These are phyloP conservation scores for Nematolebias whitei DNA, from an alignment of 2,113 vertebrate genomes.

Conservation along the genomic window DNA sequence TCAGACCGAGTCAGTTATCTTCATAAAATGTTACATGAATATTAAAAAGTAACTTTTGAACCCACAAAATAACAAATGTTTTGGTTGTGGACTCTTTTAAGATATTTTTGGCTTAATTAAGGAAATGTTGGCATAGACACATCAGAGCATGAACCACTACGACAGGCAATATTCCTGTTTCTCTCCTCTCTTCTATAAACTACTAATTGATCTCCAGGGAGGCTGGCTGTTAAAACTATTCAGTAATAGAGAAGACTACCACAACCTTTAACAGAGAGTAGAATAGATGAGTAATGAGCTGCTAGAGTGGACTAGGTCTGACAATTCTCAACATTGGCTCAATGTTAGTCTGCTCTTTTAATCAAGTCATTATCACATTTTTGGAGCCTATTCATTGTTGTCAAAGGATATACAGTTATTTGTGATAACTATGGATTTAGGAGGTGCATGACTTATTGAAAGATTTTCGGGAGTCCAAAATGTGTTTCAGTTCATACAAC, in stretches of 20 bases:
- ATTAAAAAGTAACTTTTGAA: conserved; percentile 9
- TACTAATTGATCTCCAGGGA: conserved; percentile 81
- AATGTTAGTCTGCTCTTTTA: conserved; percentile 19
- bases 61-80: conserved; percentile 44
- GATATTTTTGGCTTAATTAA: conserved; percentile 76
- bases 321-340: conserved; percentile 22
- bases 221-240: conserved; percentile 68
- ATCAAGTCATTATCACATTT: conserved; percentile 42
- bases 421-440: conserved; percentile 10
- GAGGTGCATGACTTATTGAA: neutral
- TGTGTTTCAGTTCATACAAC: neutral
- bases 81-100: conserved; percentile 52
- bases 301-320: conserved; percentile 21
- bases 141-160: conserved; percentile 71
- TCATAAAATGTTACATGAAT: conserved; percentile 28
- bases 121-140: conserved; percentile 44
- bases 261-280: conserved; percentile 53
- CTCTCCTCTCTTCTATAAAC: conserved; percentile 72
- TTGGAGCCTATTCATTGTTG: conserved; percentile 22
- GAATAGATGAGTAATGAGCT: conserved; percentile 34
- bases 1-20: conserved; percentile 17
- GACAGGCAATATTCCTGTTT: conserved; percentile 70
- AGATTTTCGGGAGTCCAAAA: neutral
- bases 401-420: conserved; percentile 16
- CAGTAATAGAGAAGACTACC: conserved; percentile 64